A percentile compares a stretch with the other conserved stretches of the same genome.
These are phyloP conservation scores for Mobula birostris DNA, from an alignment of 2,113 vertebrate species.

Conservation along the genomic window DNA sequence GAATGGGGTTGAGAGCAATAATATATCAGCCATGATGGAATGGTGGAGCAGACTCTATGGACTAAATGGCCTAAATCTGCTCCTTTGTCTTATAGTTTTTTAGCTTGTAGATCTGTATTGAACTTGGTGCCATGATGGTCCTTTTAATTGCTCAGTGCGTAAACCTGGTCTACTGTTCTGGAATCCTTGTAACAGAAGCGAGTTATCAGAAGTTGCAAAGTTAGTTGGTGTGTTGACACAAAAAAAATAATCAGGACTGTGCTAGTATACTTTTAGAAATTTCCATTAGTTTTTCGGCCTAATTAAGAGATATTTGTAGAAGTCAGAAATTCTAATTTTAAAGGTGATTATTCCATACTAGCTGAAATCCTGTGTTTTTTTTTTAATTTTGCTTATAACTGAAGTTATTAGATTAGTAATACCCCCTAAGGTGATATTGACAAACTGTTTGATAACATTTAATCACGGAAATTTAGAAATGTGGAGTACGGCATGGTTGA, in stretches of 20 bases:
- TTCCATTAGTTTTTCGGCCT: not conserved
- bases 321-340: constrained; percentile 20
- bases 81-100: no score
- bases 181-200: not conserved
- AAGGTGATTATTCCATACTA: not conserved
- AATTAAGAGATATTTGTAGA: not conserved
- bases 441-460: constrained; percentile 37
- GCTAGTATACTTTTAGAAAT: not conserved
- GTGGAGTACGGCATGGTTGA: constrained; percentile 53
- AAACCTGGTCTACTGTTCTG: not conserved
- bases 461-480: constrained; percentile 57
- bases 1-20: no score
- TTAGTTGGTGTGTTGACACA: not conserved
- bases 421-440: constrained; percentile 25
- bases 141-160: not conserved
- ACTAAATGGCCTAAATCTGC: no score
- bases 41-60: no score
- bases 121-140: not conserved
- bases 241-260: not conserved
- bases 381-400: not conserved
- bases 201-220: not conserved
- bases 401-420: constrained; percentile 31
- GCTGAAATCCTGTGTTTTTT: constrained; percentile 11
- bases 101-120: not conserved
- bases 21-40: no score